These are phyloP conservation scores for Micromys minutus DNA, from an alignment of 2,113 vertebrate species.

Conservation along the genomic window DNA sequence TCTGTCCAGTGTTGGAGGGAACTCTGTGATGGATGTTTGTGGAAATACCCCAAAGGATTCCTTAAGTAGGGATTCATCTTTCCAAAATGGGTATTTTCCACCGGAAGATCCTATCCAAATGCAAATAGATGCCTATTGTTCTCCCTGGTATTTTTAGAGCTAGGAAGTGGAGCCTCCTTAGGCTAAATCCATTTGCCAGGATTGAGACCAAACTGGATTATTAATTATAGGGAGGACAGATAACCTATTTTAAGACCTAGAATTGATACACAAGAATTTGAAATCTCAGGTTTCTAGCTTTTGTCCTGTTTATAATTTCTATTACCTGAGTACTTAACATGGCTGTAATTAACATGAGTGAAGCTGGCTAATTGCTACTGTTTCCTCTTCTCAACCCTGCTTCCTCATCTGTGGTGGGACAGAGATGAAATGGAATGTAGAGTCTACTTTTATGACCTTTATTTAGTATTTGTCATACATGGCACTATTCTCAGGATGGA, in stretches of 20 bases:
- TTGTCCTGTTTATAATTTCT: constrained; percentile 51
- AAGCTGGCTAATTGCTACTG: constrained; percentile 23
- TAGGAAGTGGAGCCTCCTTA: constrained; percentile 6
- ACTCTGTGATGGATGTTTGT: background rate
- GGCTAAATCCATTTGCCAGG: constrained; percentile 25
- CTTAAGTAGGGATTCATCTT: background rate
- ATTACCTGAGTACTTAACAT: background rate
- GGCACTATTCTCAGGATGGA: background rate
- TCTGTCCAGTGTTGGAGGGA: background rate
- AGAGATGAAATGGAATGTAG: background rate
- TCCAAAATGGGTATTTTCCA: constrained; percentile 37
- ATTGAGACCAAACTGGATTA: constrained; percentile 52
- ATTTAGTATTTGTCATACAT: constrained; percentile 12
- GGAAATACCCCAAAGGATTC: background rate
- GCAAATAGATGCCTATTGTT: constrained; percentile 33
- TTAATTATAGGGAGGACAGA: constrained; percentile 47
- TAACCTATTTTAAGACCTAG: constrained; percentile 61
- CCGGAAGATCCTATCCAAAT: background rate
- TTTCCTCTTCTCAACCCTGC: background rate
- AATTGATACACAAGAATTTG: constrained; percentile 57
- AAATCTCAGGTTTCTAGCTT: constrained; percentile 54
- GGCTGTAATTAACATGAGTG: constrained; percentile 22
- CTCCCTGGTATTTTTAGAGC: constrained; percentile 49
- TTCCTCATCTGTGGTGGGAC: background rate
- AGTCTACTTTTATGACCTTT: constrained; percentile 45